Evolutionary conservation across 2,797 vertebrate genomes (phyloP), one percentile per base, ranked within the genome.

Genomic region (Scleropages formosus): DNA sequence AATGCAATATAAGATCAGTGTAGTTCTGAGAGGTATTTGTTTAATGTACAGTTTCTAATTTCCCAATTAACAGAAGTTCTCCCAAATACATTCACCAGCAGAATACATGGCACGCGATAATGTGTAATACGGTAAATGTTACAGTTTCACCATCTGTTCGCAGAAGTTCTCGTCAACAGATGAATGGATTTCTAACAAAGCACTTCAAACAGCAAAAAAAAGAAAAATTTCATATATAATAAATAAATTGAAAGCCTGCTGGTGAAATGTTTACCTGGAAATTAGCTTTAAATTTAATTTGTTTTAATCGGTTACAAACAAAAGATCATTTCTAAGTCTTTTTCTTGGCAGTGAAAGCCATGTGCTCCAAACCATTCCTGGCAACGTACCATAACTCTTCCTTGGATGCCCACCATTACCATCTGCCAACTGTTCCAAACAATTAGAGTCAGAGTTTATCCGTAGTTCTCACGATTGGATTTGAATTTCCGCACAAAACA

Each of bases 211-310:
- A 69, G 47, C 9, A 7, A 22, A 24, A 69, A 2, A 39, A 2
- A 6, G 2, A 39, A 39, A 39, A 39, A 39, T 39, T 39, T 39
- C 39, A 39, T 2, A 39, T 39, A 39, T 2, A 39, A 39, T 39
- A 39, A 39, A 39, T 39, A 39, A 39, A 39, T 39, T 6, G 2
- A 31, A 39, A 51, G 46, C 18, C 12, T 51, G 66, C 66, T 51
- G 47, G 66, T 69, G 16, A 51, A 69, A 24, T 69, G 66, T 69
- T 69, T 69, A 69, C 66, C 66, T 69, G 66, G 47, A 69, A 47
- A 13, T 53, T 51, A 69, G 44, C 11, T 56, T 56, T 56, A 12
- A 56, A 44, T 69, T 69, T 69, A 69, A 69, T 69, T 69, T 69
- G 66, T 11, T 22, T 10, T 51, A 51, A 69, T 69, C 66, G 24